Base-by-base conservation (phyloP, 1,140 invertebrate genomes). In the Drosophila kanapiae region DNA sequence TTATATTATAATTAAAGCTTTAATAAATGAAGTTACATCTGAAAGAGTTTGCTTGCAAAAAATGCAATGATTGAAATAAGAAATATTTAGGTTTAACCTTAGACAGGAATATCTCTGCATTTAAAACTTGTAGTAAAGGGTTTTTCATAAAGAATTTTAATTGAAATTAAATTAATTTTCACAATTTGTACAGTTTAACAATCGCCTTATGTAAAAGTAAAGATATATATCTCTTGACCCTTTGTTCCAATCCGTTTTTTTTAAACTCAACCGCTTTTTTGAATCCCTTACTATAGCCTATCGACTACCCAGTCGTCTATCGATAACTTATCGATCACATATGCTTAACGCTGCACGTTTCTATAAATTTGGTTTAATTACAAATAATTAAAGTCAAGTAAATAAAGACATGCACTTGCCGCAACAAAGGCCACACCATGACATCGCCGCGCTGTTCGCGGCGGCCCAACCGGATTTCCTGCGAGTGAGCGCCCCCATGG, bases 401-500 rank as follows among this genome's bases (percentile, higher is more conserved):
- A 49, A 18, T 37, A 63, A 1, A 6, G 35, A n/a, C 18, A 65
- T 90, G 84, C 42, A 78, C n/a, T 27, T 84, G 48, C 62, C 63
- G 8, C 59, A 90, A 48, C 69, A 90, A 18, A 72, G 90, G 13
- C 77, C 77, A 0, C 90, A 91, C 37, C 69, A 84, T 29, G 93
- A 96, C 91, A 93, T 96, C 69, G 68, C 95, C 35, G 94, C 96
- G 49, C 88, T 97, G 37, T 97, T 98, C 91, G 95, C 91, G 93
- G 94, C 80, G 93, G 67, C 74, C 31, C 35, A 96, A n/a, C 64
- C 78, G 35, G 87, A 80, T 11, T 92, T 86, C 80, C 90, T 97
- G 38, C 97, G 96, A 94, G 94, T 99, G 47, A 98, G 97, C 94
- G 98, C 98, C 11, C 98, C 98, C 11, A 99, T 99, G 98, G 98